phyloP scores from a whole-genome alignment of 2,113 vertebrate genomes.

The Solea solea region DNA sequence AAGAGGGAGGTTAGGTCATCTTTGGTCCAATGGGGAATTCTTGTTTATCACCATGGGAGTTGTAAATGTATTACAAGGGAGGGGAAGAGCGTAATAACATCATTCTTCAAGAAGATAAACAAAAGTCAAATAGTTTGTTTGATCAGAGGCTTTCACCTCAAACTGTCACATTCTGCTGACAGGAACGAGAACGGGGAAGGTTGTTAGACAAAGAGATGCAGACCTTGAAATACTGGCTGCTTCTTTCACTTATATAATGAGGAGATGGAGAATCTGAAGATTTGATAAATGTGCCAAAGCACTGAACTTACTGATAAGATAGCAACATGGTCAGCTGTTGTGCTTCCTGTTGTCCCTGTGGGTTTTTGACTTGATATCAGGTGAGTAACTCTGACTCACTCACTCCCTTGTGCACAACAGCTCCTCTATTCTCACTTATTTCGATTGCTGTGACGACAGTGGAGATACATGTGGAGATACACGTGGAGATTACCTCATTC shows the following conservation, averaged over 20 bases:
- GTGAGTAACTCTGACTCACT: no score
- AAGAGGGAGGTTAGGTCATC: neutral
- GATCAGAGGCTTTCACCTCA: constrained; percentile 16
- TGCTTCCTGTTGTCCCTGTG: no score
- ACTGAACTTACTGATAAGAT: neutral
- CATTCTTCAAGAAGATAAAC: no score
- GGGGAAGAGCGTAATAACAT: neutral
- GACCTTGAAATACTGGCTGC: constrained; percentile 20
- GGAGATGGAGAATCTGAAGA: neutral
- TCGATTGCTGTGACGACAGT: no score
- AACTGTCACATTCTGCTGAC: constrained; percentile 15
- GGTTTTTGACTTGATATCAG: no score
- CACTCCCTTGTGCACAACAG: no score
- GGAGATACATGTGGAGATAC: no score
- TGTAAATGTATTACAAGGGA: neutral
- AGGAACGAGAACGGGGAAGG: constrained; percentile 17
- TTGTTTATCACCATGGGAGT: neutral
- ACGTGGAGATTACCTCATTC: no score
- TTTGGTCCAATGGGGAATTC: neutral
- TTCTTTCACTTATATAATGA: neutral
- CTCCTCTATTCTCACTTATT: no score
- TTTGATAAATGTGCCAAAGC: constrained; percentile 17
- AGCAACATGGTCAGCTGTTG: no score
- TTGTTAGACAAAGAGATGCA: constrained; percentile 43
- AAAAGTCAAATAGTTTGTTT: constrained; percentile 6